phyloP scores from a whole-genome alignment of 2,888 invertebrate genomes.

The Caenorhabditis plicata region DNA sequence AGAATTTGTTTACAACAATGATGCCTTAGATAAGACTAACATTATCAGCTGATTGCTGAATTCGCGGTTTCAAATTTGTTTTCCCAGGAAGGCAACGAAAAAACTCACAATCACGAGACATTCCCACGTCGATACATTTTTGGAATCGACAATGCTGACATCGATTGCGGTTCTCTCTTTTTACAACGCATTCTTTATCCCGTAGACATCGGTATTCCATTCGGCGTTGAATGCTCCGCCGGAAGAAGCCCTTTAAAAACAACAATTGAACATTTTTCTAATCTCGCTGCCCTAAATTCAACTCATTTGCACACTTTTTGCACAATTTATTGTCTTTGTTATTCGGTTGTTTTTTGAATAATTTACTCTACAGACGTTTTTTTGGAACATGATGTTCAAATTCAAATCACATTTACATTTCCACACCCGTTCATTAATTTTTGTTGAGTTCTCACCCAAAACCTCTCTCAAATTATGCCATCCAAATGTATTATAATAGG shows the following conservation, averaged over 20 bases:
- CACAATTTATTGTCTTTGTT: no score
- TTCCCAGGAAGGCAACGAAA: constrained; percentile 67
- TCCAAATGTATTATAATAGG: no score
- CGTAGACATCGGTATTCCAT: constrained; percentile 91
- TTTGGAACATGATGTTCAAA: no score
- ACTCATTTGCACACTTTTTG: no score
- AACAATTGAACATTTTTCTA: neutral
- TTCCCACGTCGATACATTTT: constrained; percentile 92
- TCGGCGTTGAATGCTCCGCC: constrained; percentile 92
- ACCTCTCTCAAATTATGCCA: no score
- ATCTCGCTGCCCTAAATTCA: no score
- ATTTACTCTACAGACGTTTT: no score
- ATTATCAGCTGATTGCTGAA: neutral
- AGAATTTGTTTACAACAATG: neutral
- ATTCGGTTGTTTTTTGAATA: no score
- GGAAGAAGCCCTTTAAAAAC: constrained; percentile 83
- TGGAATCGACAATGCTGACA: constrained; percentile 95
- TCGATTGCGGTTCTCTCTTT: constrained; percentile 87
- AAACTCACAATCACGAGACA: constrained; percentile 88
- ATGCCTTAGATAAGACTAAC: neutral
- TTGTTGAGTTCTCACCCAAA: no score
- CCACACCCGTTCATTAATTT: no score
- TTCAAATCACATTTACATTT: no score
- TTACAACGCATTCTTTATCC: constrained; percentile 90
- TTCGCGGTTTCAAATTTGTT: neutral